Evolutionary conservation across 2,113 vertebrate genomes (phyloP), one percentile per base, ranked within the genome.

Genomic region (Prunella fulvescens): DNA sequence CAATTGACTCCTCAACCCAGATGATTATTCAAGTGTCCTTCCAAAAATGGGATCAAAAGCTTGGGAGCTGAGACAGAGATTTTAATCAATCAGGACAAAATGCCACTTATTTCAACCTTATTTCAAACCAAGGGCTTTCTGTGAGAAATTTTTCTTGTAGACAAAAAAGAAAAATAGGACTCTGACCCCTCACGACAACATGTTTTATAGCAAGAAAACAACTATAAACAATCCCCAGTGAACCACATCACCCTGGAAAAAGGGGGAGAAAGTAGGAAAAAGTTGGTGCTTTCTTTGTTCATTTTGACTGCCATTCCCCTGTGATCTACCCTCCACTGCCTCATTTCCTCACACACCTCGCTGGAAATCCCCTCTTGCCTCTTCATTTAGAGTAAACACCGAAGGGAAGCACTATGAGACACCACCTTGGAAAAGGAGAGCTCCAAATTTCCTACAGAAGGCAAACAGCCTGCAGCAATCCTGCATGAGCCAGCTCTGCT

Each of bases 401-500:
- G 44, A 67, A 66, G 48, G 47, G 69, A 95, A 88, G 69, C 2
- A 0, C 56, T 80, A 10, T 12, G 35, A 79, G 44, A 81, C 51
- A 64, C 18, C 60, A 81, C 51, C 62, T 61, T 62, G 64, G 58
- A 66, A 93, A 92, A 70, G 0, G 1, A 81, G 51, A 62, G 20
- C 33, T 50, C 47, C 7, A 11, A 37, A 69, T 71, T 64, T 73
- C 86, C 88, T 71, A 74, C n/a, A 56, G 60, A 70, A 93, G 39
- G 56, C 45, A 48, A 78, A 84, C 0, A 6, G 50, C 4, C 53
- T 35, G 51, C 67, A 70, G 60, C 51, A 53, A 48, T 31, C 47
- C 39, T 66, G 16, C 50, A 24, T 0, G 0, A 8, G 8, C 15
- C 80, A 69, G 7, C 29, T 31, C 35, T 1, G 16, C 44, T 5